These are phyloP conservation scores for Orientallactaga sibirica DNA, from an alignment of 2,797 vertebrate genomes.

Conservation along the genomic window DNA sequence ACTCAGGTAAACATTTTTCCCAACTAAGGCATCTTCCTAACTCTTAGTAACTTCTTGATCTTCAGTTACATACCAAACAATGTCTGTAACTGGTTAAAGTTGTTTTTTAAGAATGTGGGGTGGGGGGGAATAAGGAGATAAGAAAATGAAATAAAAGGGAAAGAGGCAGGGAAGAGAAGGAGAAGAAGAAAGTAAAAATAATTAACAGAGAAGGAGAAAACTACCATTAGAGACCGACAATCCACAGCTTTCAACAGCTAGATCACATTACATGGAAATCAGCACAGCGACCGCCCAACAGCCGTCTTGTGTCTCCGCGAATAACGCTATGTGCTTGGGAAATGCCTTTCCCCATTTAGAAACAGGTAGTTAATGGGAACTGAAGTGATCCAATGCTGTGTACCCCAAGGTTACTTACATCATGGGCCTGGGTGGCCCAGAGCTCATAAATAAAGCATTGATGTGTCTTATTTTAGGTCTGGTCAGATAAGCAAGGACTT, in stretches of 20 bases:
- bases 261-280: slow-evolving; percentile 79
- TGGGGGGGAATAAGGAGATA: too few relatives aligned
- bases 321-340: slow-evolving; percentile 75
- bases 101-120: slow-evolving; percentile 65
- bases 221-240: slow-evolving; percentile 76
- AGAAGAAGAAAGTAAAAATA: not conserved
- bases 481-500: slow-evolving; percentile 86
- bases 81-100: not conserved
- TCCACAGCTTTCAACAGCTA: slow-evolving; percentile 75
- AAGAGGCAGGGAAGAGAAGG: too few relatives aligned
- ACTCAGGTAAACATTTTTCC: too few relatives aligned
- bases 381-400: slow-evolving; percentile 81
- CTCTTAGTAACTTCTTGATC: slow-evolving; percentile 50
- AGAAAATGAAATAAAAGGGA: accelerated
- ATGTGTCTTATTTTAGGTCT: slow-evolving; percentile 85
- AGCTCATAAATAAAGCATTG: slow-evolving; percentile 88
- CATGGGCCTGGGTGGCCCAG: not conserved
- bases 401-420: slow-evolving; percentile 86
- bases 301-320: slow-evolving; percentile 73
- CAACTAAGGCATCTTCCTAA: too few relatives aligned
- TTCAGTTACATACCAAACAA: slow-evolving; percentile 4
- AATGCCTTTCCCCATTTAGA: slow-evolving; percentile 79
- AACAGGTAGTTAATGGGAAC: slow-evolving; percentile 82
- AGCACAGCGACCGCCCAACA: slow-evolving; percentile 59
- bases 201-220: slow-evolving; percentile 29